Conservation (phyloP, 2,113 vertebrate genomes). For the Ptychochromis oligacanthus region DNA sequence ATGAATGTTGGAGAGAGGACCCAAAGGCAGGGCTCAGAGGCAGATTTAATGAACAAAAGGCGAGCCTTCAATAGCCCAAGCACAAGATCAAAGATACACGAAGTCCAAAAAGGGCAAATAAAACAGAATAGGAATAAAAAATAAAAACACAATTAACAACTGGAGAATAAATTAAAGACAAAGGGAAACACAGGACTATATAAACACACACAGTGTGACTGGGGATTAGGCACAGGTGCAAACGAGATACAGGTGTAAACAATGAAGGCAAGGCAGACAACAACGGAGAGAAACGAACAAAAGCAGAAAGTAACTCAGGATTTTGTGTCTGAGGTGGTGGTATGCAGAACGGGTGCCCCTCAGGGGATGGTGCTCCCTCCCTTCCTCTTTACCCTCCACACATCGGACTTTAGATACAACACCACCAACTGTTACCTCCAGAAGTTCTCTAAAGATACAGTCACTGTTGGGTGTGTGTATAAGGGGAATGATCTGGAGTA, state of each 20-base stretch:
- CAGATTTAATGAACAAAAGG: background rate
- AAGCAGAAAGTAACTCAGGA: too few species aligned
- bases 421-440: too few species aligned
- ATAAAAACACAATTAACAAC: background rate
- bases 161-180: background rate
- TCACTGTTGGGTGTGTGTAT: too few species aligned
- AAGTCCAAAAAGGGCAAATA: background rate
- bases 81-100: background rate
- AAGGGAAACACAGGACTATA: background rate
- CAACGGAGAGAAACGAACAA: background rate
- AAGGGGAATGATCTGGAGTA: too few species aligned
- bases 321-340: too few species aligned
- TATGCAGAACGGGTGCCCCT: too few species aligned
- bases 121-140: background rate
- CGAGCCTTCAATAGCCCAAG: background rate
- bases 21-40: background rate
- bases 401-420: too few species aligned
- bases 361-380: too few species aligned
- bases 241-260: background rate
- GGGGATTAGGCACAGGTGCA: background rate
- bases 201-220: background rate
- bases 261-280: background rate
- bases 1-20: background rate
- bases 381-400: too few species aligned
- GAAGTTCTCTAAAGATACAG: too few species aligned